These are phyloP conservation scores for Drosophila punjabiensis DNA, from an alignment of 1,140 invertebrate genomes.

Conservation along the genomic window DNA sequence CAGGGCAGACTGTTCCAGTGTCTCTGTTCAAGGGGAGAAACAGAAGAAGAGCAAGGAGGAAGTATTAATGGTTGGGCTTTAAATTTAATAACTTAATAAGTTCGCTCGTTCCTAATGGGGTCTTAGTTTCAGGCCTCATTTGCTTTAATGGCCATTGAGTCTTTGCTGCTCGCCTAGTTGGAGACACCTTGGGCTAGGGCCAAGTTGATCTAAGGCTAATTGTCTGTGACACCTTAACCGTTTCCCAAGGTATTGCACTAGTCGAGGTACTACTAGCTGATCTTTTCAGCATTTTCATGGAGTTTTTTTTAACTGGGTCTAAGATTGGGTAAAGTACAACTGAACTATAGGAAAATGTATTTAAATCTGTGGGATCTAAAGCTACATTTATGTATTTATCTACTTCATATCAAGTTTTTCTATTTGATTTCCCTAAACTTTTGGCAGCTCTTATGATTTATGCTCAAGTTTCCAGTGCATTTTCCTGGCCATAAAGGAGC, in stretches of 20 bases:
- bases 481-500: background rate
- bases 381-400: background rate
- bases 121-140: conserved; percentile 66
- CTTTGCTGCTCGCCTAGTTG: conserved; percentile 30
- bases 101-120: conserved; percentile 14
- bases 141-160: conserved; percentile 45
- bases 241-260: conserved; percentile 10
- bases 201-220: conserved; percentile 12
- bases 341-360: background rate
- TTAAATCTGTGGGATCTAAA: too few species aligned
- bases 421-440: background rate
- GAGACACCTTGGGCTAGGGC: conserved; percentile 30
- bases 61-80: conserved; percentile 39
- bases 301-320: background rate
- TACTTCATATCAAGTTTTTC: background rate
- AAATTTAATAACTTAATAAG: conserved; percentile 66
- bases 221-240: conserved; percentile 37
- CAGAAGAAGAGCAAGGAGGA: conserved; percentile 9
- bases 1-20: conserved; percentile 66
- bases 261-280: background rate
- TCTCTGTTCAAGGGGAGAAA: conserved; percentile 46
- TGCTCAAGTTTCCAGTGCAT: conserved; percentile 11
- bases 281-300: background rate
- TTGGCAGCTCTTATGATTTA: background rate
- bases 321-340: background rate